Percentiles rank a stretch among this genome's conserved stretches.
These are phyloP conservation scores for Nephrotoma flavescens DNA, from an alignment of 2,888 invertebrate genomes.

Conservation along the genomic window DNA sequence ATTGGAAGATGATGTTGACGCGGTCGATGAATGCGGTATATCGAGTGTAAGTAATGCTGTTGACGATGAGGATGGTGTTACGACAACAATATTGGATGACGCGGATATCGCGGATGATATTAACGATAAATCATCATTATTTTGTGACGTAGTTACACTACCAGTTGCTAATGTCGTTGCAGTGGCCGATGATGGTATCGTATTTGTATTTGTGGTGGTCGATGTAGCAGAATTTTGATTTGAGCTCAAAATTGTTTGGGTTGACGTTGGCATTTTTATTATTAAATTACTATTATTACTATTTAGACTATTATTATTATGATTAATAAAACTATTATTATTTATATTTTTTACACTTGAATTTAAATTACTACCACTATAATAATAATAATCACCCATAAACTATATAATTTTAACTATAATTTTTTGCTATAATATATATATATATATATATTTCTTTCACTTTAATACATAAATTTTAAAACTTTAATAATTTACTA, in stretches of 20 bases:
- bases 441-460: neutral
- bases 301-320: neutral
- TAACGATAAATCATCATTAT: slow-evolving; percentile 1
- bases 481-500: neutral
- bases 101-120: slow-evolving; percentile 11
- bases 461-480: neutral
- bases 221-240: neutral
- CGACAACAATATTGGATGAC: slow-evolving; percentile 9
- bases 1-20: slow-evolving; percentile 5
- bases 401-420: neutral
- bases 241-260: slow-evolving; percentile 2
- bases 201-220: neutral
- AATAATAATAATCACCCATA: neutral
- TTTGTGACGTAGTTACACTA: neutral
- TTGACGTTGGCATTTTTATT: slow-evolving; percentile 3
- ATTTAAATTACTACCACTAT: neutral
- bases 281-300: neutral
- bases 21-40: slow-evolving; percentile 10
- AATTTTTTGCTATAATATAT: neutral
- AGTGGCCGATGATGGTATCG: neutral
- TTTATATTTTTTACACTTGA: slow-evolving; percentile 1
- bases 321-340: neutral
- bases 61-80: neutral
- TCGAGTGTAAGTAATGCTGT: neutral
- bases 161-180: neutral